Evolutionary conservation across 2,113 vertebrate genomes (phyloP), one percentile per base, ranked within the genome.

Genomic region (Sander lucioperca): DNA sequence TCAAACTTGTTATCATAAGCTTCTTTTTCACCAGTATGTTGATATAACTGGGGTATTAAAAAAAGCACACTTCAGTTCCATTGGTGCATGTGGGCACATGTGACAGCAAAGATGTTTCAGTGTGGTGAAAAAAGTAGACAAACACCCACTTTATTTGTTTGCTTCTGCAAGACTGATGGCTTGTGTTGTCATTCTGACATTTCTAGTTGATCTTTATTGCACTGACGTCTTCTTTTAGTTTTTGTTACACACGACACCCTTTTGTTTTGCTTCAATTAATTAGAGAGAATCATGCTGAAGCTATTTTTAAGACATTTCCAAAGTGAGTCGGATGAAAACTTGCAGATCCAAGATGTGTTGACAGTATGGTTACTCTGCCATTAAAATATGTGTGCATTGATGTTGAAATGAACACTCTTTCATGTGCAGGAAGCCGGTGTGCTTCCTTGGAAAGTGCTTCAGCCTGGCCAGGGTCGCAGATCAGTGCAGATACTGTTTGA

Each of bases 1-100:
- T 86, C 79, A 85, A 73, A 87, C 73, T 84, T 85, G 86, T 85
- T 78, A 58, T 62, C 74, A 64, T 70, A 67, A 47, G 12, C 48
- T 54, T 79, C 18, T 64, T 78, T 67, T 62, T 62, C 64, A 39
- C 72, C 48, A 68, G 64, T 56, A 30, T 27, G 27, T 47, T 68
- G 45, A 65, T 25, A 51, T 74, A 58, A 74, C 66, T 54, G 14
- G 8, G 12, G 2, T 54, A 12, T n/a, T 53, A 45, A 83, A 56
- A 71, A 30, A 77, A 57, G 21, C 45, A 61, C 74, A 68, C 54
- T 59, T 58, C 3, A 6, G 11, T 68, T 39, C 39, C 25, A 48
- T 14, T 48, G 43, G 13, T 65, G 64, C 23, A 14, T 65, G 25
- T 74, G 7, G 57, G 70, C 27, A 23, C 50, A 27, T 23, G 57